Percentiles rank a stretch among this genome's conserved stretches.
These are phyloP conservation scores for Eupsilia transversa DNA, from an alignment of 2,888 invertebrate genomes.

Conservation along the genomic window DNA sequence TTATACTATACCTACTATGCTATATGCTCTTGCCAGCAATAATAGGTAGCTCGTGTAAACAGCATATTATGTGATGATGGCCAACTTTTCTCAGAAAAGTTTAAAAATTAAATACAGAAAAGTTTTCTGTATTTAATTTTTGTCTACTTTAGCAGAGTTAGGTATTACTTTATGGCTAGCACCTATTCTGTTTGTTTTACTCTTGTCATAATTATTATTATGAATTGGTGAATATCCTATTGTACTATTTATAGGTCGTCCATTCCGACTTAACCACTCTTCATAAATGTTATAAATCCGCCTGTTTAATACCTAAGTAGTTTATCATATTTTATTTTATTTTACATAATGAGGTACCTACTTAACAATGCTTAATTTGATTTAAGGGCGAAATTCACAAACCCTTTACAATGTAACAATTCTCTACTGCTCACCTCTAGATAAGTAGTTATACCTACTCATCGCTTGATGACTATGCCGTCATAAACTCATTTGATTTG, in stretches of 20 bases:
- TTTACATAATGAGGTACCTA: neutral
- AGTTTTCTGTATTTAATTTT: too few relatives aligned
- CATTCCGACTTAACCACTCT: neutral
- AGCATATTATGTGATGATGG: neutral
- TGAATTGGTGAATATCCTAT: neutral
- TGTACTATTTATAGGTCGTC: neutral
- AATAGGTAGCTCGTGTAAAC: neutral
- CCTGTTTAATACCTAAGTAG: neutral
- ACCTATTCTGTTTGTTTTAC: neutral
- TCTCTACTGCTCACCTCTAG: too few relatives aligned
- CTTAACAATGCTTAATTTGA: neutral
- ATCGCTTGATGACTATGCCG: neutral
- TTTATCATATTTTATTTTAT: neutral
- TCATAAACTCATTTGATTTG: neutral
- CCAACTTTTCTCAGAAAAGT: too few relatives aligned
- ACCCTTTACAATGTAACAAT: neutral
- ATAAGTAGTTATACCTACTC: neutral
- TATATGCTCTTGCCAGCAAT: too few relatives aligned
- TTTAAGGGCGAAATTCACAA: neutral
- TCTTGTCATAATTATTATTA: neutral
- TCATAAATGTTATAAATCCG: neutral
- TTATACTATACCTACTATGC: too few relatives aligned
- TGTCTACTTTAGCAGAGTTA: neutral
- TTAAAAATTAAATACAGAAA: too few relatives aligned
- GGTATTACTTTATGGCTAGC: neutral